Conservation (phyloP, 2,888 invertebrate species). For the Andrena fulva region DNA sequence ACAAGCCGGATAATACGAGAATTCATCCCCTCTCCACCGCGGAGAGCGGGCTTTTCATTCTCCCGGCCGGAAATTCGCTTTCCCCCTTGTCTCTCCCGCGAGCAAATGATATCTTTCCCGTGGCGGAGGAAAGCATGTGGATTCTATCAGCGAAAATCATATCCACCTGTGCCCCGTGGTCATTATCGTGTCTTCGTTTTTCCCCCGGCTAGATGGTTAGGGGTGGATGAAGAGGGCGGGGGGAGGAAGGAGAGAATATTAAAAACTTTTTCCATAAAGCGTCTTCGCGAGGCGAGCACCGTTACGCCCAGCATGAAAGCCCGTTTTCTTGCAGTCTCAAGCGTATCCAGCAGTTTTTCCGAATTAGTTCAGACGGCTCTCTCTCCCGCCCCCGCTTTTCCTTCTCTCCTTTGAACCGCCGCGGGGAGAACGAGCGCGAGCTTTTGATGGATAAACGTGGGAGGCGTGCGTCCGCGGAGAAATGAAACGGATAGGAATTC, state of each 20-base stretch:
- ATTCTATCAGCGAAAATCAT: constrained; percentile 69
- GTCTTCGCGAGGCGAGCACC: constrained; percentile 49
- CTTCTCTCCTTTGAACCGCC: background rate
- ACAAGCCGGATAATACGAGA: constrained; percentile 33
- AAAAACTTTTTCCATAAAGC: constrained; percentile 75
- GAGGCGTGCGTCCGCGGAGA: background rate
- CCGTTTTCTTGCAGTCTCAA: constrained; percentile 48
- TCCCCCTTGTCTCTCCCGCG: constrained; percentile 12
- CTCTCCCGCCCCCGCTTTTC: background rate
- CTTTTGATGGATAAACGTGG: background rate
- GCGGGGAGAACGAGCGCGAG: constrained; percentile 17
- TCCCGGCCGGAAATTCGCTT: constrained; percentile 29
- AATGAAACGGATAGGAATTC: background rate
- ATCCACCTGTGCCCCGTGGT: constrained; percentile 67
- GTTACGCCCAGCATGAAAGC: constrained; percentile 54
- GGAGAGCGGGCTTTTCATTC: constrained; percentile 2
- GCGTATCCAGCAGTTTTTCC: constrained; percentile 44
- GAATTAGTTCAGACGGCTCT: constrained; percentile 62
- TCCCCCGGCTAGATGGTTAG: background rate
- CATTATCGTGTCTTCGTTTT: constrained; percentile 62
- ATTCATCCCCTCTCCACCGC: background rate
- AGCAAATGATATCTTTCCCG: constrained; percentile 38
- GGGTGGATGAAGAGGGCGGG: background rate
- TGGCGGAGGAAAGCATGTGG: constrained; percentile 19
- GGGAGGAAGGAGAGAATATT: constrained; percentile 52